These are phyloP conservation scores for Euleptes europaea DNA, from an alignment of 2,113 vertebrate species.

Conservation along the genomic window DNA sequence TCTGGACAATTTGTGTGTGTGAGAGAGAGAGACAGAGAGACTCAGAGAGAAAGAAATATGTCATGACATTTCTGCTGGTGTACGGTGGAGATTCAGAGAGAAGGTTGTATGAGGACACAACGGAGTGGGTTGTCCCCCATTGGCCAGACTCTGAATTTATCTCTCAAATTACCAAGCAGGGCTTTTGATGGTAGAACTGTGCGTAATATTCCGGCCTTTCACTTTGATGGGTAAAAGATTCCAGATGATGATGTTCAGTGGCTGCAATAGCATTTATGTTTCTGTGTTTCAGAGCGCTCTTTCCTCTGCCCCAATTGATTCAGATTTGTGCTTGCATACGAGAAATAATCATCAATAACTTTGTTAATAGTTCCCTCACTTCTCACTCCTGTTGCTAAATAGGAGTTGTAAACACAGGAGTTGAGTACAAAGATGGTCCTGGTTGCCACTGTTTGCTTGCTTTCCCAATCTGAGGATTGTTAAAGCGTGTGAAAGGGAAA, in stretches of 20 bases:
- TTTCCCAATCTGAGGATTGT: not conserved
- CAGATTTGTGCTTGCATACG: not conserved
- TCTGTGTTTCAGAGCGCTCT: not conserved
- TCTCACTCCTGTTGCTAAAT: not conserved
- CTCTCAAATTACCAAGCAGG: constrained; percentile 2
- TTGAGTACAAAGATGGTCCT: not conserved
- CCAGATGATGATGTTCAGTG: not conserved
- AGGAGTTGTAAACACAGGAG: too few species aligned
- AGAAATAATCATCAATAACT: not conserved
- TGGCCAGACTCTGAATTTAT: constrained; percentile 3
- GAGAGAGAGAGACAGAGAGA: too few species aligned
- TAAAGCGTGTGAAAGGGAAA: not conserved
- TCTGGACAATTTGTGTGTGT: not conserved
- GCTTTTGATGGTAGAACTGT: constrained; percentile 16
- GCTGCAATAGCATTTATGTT: constrained; percentile 14
- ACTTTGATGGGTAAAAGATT: constrained; percentile 27
- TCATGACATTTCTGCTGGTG: not conserved
- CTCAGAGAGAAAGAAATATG: not conserved
- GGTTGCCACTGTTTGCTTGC: not conserved
- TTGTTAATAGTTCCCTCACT: not conserved
- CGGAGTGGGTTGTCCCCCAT: constrained; percentile 2
- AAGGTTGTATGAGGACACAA: constrained; percentile 4
- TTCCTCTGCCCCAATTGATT: not conserved
- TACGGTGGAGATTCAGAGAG: not conserved
- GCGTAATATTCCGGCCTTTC: constrained; percentile 18